Base-by-base conservation (phyloP, 2,797 vertebrate genomes). In the Meda fulgida region DNA sequence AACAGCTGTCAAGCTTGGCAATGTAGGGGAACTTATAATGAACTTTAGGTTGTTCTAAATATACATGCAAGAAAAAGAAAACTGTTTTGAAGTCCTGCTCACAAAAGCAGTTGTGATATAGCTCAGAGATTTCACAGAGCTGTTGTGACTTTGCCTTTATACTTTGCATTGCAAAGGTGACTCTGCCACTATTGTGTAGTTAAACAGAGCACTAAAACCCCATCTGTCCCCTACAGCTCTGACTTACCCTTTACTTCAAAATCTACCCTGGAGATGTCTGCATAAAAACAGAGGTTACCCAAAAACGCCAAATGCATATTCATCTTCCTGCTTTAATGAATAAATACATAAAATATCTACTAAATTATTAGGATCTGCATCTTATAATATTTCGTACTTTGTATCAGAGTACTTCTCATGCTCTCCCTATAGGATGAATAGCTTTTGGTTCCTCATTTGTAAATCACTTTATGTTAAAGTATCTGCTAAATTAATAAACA, bases 281-380 rank as follows among this genome's bases (percentile, higher is more conserved):
- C n/a, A 78, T 78, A 60, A 60, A 60, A 78, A 60, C 77, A 78
- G 77, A 78, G 77, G 77, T 65, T 78, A 78, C 77, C 38, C 18
- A 63, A 63, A 78, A 78, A 65, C 60, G 9, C 9, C 60, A 79
- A 65, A 79, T 79, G 26, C 77, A 79, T 79, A 79, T 79, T 79
- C 58, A 79, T 79, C 38, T 31, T 31, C 5, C 77, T 65, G 60
- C n/a, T 79, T 65, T 79, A 79, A 46, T 65, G 29, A 40, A 78
- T 78, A 29, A 46, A 78, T 55, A 16, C 75, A 75, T 53, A 36
- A 75, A 51, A 76, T 21, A 16, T 16, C 34, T 4, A 38, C 34
- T 40, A 60, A 77, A 58, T 60, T n/a, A 26, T 60, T 26, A 40
- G 75, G 36, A 55, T 40, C 66, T 69, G 21, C 34, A 69, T 38